Percentiles rank a stretch among this genome's conserved stretches.
Evolutionary conservation across 2,113 vertebrate genomes (phyloP).

Genomic region (Carassius auratus): DNA sequence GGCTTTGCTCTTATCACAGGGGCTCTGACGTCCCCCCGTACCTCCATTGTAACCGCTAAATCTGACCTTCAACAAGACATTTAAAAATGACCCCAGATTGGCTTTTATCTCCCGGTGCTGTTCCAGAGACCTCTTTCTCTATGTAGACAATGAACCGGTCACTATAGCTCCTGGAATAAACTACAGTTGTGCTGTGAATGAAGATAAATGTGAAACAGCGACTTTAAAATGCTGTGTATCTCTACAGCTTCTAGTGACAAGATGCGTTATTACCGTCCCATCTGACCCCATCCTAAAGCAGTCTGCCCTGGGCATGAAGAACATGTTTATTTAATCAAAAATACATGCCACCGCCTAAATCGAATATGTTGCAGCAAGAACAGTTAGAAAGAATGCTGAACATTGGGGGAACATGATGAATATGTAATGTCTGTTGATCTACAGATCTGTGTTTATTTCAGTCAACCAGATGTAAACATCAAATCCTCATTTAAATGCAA

Average conservation of each 20-base stretch:
- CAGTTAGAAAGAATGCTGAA: background rate
- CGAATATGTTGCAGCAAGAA: background rate
- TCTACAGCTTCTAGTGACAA: background rate
- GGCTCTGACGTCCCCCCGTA: conserved; percentile 19
- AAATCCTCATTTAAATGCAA: background rate
- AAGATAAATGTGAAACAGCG: conserved; percentile 20
- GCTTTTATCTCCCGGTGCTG: conserved; percentile 22
- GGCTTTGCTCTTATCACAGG: conserved; percentile 55
- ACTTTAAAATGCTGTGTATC: background rate
- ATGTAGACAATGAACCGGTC: background rate
- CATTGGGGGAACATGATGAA: background rate
- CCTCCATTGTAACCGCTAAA: conserved; percentile 63
- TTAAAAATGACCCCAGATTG: conserved; percentile 60
- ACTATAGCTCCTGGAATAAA: background rate
- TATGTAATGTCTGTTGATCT: background rate
- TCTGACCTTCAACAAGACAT: conserved; percentile 64
- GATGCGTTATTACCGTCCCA: background rate
- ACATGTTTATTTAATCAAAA: background rate
- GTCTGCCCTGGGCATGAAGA: background rate
- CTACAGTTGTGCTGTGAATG: background rate
- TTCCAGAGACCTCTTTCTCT: conserved; percentile 15
- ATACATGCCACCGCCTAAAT: background rate
- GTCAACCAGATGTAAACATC: background rate
- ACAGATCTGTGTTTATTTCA: background rate
- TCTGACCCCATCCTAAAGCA: background rate